These are phyloP conservation scores for Pasiphila rectangulata DNA, from an alignment of 2,888 invertebrate genomes.

Conservation along the genomic window DNA sequence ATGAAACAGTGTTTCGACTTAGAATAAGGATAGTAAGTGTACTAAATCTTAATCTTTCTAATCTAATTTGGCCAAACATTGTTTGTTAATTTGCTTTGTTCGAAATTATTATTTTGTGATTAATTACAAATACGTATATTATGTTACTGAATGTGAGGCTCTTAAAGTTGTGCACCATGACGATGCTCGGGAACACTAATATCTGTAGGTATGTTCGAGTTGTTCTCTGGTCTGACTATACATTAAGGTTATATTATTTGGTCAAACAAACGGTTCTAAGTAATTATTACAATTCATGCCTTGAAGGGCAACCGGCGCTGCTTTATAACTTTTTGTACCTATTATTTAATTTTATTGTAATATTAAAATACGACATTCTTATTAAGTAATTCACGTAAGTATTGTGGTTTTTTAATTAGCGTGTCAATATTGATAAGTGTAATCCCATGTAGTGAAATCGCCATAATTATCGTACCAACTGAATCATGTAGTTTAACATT, in stretches of 20 bases:
- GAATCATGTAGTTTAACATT: conserved; percentile 57
- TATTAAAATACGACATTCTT: neutral
- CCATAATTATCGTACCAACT: conserved; percentile 62
- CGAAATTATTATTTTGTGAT: neutral
- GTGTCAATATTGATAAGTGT: conserved; percentile 63
- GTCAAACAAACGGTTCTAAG: too few species aligned
- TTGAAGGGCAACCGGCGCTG: neutral
- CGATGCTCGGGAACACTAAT: too few species aligned
- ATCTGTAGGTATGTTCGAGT: too few species aligned
- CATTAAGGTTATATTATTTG: too few species aligned
- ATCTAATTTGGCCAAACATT: conserved; percentile 12
- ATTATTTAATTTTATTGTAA: too few species aligned
- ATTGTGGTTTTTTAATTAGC: conserved; percentile 68
- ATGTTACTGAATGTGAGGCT: neutral
- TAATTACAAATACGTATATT: neutral
- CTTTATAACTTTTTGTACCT: neutral
- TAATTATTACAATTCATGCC: too few species aligned
- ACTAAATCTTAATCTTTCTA: too few species aligned
- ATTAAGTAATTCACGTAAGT: conserved; percentile 33
- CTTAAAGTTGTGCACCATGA: too few species aligned
- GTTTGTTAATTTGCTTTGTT: neutral
- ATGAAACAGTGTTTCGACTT: conserved; percentile 16
- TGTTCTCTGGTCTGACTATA: too few species aligned
- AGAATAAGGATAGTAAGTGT: conserved; percentile 13
- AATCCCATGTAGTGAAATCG: conserved; percentile 60